Evolutionary conservation across 37 sponge, comb jelly and placozoan genomes (phyloP).

Genomic region (Ephydatia muelleri): DNA sequence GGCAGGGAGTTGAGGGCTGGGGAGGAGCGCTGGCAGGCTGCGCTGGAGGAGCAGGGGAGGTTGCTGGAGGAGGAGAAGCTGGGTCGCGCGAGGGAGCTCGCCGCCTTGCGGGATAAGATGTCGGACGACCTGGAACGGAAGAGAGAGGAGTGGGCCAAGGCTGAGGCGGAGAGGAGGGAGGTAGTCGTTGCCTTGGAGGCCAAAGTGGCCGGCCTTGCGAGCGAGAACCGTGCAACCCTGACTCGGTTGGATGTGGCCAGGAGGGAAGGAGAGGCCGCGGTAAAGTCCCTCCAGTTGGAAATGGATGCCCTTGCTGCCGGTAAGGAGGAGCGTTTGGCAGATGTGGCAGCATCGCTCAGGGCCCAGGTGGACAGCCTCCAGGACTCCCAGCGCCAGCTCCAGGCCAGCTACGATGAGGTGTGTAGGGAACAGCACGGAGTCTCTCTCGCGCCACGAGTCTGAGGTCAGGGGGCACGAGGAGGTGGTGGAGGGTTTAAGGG

Average conservation of each 20-base stretch:
- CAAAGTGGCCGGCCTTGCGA: conserved; percentile 14
- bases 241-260: conserved; percentile 5
- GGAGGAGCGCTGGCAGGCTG: background rate
- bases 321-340: conserved; percentile 27
- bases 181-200: background rate
- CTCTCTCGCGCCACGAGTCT: background rate
- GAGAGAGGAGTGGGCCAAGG: background rate
- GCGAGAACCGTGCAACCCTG: background rate
- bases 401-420: conserved; percentile 13
- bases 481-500: background rate
- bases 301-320: conserved; percentile 33
- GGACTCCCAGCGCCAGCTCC: background rate
- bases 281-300: conserved; percentile 25
- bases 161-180: background rate
- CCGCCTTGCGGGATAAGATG: background rate
- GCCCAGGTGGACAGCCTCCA: conserved; percentile 9
- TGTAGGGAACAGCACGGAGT: conserved; percentile 13
- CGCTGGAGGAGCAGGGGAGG: background rate
- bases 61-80: background rate
- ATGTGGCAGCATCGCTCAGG: conserved; percentile 15
- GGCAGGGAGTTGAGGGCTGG: too few relatives aligned
- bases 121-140: background rate
- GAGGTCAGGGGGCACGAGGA: background rate
- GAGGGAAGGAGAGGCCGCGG: conserved; percentile 4
- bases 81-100: conserved; percentile 2